These are phyloP conservation scores for Eudyptes chrysolophus DNA, from an alignment of 2,113 vertebrate species.

Conservation along the genomic window DNA sequence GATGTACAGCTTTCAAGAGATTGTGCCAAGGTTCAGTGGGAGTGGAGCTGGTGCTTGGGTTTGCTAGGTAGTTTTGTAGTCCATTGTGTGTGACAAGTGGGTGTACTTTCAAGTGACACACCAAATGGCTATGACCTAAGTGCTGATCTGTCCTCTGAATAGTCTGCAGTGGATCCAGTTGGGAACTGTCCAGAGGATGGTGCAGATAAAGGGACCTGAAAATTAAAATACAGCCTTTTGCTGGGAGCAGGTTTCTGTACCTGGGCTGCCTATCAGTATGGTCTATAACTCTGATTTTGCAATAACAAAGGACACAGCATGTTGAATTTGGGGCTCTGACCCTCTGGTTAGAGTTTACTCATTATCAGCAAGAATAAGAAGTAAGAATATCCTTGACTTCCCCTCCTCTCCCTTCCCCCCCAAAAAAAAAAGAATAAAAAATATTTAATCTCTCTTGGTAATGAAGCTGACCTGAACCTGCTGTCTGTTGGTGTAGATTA, in stretches of 20 bases:
- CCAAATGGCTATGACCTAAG: neutral
- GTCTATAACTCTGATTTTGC: slow-evolving; percentile 51
- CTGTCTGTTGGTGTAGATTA: slow-evolving; percentile 38
- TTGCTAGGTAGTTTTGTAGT: neutral
- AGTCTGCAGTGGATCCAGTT: neutral
- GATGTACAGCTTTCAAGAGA: neutral
- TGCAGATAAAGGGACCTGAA: neutral
- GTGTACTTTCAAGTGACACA: neutral
- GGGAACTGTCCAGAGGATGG: neutral
- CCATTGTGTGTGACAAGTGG: neutral
- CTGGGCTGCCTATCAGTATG: neutral
- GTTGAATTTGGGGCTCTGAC: neutral
- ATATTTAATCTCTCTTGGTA: neutral
- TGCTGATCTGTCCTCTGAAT: neutral
- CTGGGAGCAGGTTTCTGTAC: neutral
- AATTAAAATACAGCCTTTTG: neutral
- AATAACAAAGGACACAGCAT: neutral
- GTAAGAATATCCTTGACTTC: neutral
- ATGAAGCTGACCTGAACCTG: neutral
- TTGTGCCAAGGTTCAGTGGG: neutral
- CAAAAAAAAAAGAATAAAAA: neutral
- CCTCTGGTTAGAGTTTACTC: neutral
- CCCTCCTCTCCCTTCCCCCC: too few relatives aligned
- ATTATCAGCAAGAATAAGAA: slow-evolving; percentile 57
- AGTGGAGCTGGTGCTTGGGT: neutral